These are phyloP conservation scores for Brienomyrus brachyistius DNA, from an alignment of 2,113 vertebrate genomes.

Conservation along the genomic window DNA sequence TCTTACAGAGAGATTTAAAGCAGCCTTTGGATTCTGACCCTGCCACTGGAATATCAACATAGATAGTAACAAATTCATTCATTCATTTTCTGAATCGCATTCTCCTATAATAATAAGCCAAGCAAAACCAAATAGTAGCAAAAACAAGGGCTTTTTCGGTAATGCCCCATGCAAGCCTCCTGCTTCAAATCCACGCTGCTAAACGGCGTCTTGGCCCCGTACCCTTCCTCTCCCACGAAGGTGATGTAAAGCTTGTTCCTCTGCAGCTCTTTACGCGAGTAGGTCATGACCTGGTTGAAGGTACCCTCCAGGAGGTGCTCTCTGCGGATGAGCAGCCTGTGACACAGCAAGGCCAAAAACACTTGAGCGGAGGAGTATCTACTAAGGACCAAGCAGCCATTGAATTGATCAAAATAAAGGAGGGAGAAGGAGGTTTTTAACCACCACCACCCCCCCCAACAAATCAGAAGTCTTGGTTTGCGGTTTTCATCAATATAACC, in stretches of 20 bases:
- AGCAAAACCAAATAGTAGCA: not conserved
- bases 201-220: slow-evolving; percentile 26
- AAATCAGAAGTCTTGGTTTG: not conserved
- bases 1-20: not conserved
- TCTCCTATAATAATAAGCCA: not conserved
- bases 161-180: not conserved
- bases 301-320: slow-evolving; percentile 93
- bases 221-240: slow-evolving; percentile 96
- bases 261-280: slow-evolving; percentile 95
- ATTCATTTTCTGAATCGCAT: not conserved
- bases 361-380: not conserved
- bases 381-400: not conserved
- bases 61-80: not conserved
- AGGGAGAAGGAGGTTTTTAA: not conserved
- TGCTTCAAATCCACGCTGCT: not conserved
- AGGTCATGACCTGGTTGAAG: slow-evolving; percentile 97
- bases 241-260: slow-evolving; percentile 94
- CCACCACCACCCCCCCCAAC: not conserved
- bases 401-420: not conserved
- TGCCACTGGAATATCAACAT: not conserved
- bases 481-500: not conserved
- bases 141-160: not conserved
- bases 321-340: slow-evolving; percentile 83
- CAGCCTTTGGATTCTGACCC: not conserved
- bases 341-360: slow-evolving; percentile 6